Evolutionary conservation across 2,888 invertebrate genomes (phyloP).

Genomic region (Andrena flavipes): DNA sequence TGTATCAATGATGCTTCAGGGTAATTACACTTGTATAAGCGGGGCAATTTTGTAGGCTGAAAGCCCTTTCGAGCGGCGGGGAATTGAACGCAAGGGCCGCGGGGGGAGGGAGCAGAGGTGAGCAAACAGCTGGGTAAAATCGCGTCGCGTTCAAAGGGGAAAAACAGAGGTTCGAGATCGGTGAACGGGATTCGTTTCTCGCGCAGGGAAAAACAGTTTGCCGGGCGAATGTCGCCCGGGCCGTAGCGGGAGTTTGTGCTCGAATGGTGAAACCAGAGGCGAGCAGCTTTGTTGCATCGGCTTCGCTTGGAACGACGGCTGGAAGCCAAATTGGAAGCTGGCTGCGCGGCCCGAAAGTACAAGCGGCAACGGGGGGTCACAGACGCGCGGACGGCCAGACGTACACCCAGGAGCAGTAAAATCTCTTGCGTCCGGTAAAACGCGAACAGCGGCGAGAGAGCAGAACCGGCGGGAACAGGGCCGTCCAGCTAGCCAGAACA

Average conservation of each 20-base stretch:
- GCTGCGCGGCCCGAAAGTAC: constrained; percentile 60
- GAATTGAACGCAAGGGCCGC: too few species aligned
- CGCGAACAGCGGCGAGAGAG: constrained; percentile 44
- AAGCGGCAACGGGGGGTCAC: constrained; percentile 33
- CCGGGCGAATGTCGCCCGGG: constrained; percentile 39
- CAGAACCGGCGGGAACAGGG: constrained; percentile 20
- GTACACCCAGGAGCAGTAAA: constrained; percentile 49
- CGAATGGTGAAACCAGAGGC: constrained; percentile 62
- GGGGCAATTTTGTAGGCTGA: too few species aligned
- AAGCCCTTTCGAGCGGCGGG: too few species aligned
- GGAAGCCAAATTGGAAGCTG: constrained; percentile 71
- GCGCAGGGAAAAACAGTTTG: constrained; percentile 31
- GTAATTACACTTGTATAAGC: not conserved
- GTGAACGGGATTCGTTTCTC: not conserved
- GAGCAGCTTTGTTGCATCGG: constrained; percentile 65
- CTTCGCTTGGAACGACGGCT: constrained; percentile 32
- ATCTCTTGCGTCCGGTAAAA: constrained; percentile 63
- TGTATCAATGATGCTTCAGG: not conserved
- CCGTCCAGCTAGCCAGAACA: not conserved
- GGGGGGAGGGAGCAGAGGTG: too few species aligned
- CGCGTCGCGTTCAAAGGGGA: not conserved
- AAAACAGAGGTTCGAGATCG: not conserved
- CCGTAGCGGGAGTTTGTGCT: constrained; percentile 50
- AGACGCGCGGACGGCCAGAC: constrained; percentile 22
- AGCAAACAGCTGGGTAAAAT: not conserved